Evolutionary conservation across 2,797 vertebrate genomes (phyloP), one percentile per base, ranked within the genome.

Genomic region (Smutsia gigantea): DNA sequence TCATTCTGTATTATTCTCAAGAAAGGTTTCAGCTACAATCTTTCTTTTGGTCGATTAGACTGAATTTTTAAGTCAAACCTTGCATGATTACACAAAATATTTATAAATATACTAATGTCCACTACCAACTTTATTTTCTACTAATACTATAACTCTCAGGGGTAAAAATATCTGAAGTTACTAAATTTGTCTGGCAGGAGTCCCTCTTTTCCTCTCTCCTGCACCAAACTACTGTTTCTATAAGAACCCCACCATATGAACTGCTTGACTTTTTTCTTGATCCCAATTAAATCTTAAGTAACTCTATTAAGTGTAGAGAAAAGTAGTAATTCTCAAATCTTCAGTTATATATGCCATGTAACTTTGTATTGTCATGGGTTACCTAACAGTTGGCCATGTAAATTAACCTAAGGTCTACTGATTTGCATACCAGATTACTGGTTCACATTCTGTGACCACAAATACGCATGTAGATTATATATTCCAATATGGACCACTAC

Each of bases 51-150:
- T 46, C 74, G 46, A 69, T 39, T 55, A 78, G 12, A 27, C 9
- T 94, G 7, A 87, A 93, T 83, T 93, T 66, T 74, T 94, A 96
- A 68, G 25, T 93, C 49, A 83, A 85, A 89, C n/a, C 31, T 53
- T 79, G 18, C 27, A 61, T 49, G 46, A 72, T n/a, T 75, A 90
- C 46, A 97, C 25, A 66, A 95, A 82, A 81, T 77, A 51, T 57
- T 77, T 94, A 57, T 49, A 75, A 86, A 90, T 85, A 68, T 71
- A 37, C 63, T 87, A 86, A 94, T 90, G 90, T 21, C 23, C 6
- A 66, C 29, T 64, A 89, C 87, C 7, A 68, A n/a, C 37, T 85
- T 74, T 64, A 78, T 64, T 68, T 3, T 97, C 84, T 79, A 92
- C 68, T 85, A 95, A 71, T 87, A 82, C 9, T 63, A n/a, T 55